A percentile compares a stretch with the other conserved stretches of the same genome.
phyloP scores from a whole-genome alignment of 2,797 vertebrate species.

The Ceryle rudis region DNA sequence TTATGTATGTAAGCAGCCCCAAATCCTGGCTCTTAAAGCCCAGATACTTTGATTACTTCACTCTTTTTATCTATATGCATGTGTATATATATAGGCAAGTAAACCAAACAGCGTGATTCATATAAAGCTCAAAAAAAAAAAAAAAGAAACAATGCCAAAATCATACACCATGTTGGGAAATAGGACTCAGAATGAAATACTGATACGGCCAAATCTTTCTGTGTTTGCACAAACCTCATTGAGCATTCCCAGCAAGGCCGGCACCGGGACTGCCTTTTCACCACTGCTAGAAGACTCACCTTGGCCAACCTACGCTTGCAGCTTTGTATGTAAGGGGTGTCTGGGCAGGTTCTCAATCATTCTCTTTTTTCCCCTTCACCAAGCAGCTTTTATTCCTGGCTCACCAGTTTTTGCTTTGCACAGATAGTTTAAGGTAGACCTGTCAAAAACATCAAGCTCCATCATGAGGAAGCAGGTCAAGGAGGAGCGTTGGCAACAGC shows the following conservation, averaged over 20 bases:
- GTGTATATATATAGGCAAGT: neutral
- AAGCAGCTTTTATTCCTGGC: neutral
- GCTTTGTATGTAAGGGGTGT: neutral
- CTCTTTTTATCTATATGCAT: neutral
- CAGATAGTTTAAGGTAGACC: neutral
- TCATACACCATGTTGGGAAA: neutral
- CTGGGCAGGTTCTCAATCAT: neutral
- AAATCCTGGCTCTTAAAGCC: neutral
- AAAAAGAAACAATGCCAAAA: neutral
- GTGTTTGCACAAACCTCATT: neutral
- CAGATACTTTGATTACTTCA: neutral
- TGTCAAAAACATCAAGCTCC: neutral
- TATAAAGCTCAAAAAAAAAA: neutral
- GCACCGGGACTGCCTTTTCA: neutral
- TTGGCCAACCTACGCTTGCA: neutral
- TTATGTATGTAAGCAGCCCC: neutral
- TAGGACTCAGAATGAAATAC: neutral
- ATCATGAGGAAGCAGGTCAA: neutral
- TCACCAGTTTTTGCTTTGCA: neutral
- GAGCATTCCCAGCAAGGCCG: neutral
- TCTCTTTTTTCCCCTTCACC: neutral
- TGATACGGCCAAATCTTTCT: neutral
- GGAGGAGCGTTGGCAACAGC: fast-evolving
- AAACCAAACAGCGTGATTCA: neutral
- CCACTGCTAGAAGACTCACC: fast-evolving